Evolutionary conservation across 2,888 invertebrate genomes (phyloP).

Genomic region (Microplitis deprimator): DNA sequence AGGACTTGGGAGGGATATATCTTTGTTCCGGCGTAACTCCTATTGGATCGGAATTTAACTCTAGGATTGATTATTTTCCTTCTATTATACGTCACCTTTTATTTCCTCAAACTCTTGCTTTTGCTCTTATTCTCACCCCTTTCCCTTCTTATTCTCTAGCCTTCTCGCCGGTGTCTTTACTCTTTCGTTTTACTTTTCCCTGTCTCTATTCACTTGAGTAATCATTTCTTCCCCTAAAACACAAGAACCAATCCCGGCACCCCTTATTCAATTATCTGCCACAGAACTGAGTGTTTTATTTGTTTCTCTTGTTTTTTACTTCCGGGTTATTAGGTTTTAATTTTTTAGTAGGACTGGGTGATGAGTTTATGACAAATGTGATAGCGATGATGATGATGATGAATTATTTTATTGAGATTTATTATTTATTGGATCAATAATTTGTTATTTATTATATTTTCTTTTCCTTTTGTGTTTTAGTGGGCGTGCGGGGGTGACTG

Average conservation of each 20-base stretch:
- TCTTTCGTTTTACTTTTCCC: background rate
- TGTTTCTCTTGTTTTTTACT: conserved; percentile 5
- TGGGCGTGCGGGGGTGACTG: conserved; percentile 82
- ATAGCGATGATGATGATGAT: no score
- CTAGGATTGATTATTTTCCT: background rate
- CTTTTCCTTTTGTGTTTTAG: conserved; percentile 70
- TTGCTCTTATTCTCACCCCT: background rate
- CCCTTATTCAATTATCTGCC: conserved; percentile 15
- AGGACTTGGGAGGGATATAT: background rate
- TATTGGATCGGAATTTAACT: background rate
- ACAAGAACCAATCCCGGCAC: conserved; percentile 6
- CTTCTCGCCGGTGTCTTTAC: background rate
- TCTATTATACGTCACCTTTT: background rate
- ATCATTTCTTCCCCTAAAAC: conserved; percentile 10
- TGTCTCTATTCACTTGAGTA: conserved; percentile 3
- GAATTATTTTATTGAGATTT: no score
- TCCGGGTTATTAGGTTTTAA: background rate
- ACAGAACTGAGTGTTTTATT: conserved; percentile 8
- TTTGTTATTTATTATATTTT: background rate
- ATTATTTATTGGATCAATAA: conserved; percentile 12
- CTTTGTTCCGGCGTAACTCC: background rate
- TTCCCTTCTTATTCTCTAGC: background rate
- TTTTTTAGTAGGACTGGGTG: background rate
- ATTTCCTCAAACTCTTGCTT: background rate
- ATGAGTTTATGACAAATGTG: no score